These are phyloP conservation scores for Camptogramma bilineatum DNA, from an alignment of 2,888 invertebrate species.

Conservation along the genomic window DNA sequence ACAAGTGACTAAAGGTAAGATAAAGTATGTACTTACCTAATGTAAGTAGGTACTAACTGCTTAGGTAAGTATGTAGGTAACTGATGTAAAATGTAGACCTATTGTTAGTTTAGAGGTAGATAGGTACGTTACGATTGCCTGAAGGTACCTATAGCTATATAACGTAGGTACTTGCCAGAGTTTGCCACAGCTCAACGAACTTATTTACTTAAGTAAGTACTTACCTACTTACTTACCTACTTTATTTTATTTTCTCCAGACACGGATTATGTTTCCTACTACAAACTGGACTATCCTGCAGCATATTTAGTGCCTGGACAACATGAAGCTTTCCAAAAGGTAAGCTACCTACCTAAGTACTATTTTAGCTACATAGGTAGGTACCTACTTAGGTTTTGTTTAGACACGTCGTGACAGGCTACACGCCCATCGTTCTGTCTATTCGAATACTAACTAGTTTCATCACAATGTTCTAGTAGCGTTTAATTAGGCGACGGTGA, in stretches of 20 bases:
- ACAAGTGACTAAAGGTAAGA: conserved; percentile 38
- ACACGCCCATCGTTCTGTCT: too few relatives aligned
- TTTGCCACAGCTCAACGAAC: too few relatives aligned
- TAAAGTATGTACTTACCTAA: not conserved
- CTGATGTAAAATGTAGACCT: too few relatives aligned
- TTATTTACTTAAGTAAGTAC: not conserved
- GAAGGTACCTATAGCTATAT: too few relatives aligned
- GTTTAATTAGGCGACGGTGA: too few relatives aligned
- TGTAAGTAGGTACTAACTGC: not conserved
- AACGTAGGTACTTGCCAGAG: conserved; percentile 19
- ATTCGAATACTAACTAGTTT: too few relatives aligned
- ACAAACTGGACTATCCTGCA: conserved; percentile 63
- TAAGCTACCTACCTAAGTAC: conserved; percentile 43
- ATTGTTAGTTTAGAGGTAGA: too few relatives aligned
- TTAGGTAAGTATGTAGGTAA: not conserved
- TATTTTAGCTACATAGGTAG: too few relatives aligned
- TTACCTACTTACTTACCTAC: too few relatives aligned
- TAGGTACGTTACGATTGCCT: too few relatives aligned
- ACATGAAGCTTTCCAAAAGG: conserved; percentile 71
- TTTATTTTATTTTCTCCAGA: conserved; percentile 54
- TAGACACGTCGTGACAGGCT: too few relatives aligned
- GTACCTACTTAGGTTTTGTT: conserved; percentile 6
- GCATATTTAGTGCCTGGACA: conserved; percentile 70
- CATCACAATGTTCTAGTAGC: too few relatives aligned
- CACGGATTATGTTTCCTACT: conserved; percentile 66